Base-by-base conservation (phyloP, 2,888 invertebrate genomes). In the Sabellastarte sp. region DNA sequence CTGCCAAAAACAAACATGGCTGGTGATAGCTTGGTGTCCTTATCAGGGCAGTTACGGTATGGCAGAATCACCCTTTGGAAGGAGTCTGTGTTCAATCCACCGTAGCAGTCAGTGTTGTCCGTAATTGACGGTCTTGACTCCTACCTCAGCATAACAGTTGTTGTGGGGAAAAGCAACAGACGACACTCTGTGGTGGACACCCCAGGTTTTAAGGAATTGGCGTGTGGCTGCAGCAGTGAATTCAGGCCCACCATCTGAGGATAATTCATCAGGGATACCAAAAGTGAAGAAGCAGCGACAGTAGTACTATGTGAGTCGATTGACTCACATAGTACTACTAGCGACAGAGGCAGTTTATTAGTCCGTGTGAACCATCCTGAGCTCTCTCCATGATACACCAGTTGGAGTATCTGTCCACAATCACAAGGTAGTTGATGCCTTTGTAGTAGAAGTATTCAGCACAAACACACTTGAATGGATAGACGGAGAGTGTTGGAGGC, bases 151-250 rank as follows among this genome's bases (percentile, higher is more conserved):
- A 0, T 73, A 31, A 52, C 74, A 74, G 60, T 76, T 76, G 60
- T 71, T 73, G 63, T 74, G 73, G 2, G 71, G 72, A 53, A 69
- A 74, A 4, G 72, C 72, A 0, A 76, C 74, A 1, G 73, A 76
- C n/a, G 75, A 75, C 1, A 74, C 58, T 0, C 72, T n/a, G n/a
- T n/a, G n/a, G n/a, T n/a, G n/a, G n/a, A n/a, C n/a, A n/a, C n/a
- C n/a, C n/a, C n/a, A n/a, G 58, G 50, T 76, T n/a, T n/a, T n/a
- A n/a, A n/a, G n/a, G n/a, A n/a, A n/a, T n/a, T n/a, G n/a, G n/a
- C n/a, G n/a, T n/a, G n/a, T n/a, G n/a, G n/a, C n/a, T n/a, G n/a
- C n/a, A n/a, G n/a, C n/a, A n/a, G n/a, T n/a, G n/a, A n/a, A n/a
- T n/a, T n/a, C n/a, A n/a, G n/a, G n/a, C n/a, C n/a, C n/a, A n/a